Percentiles rank a stretch among this genome's conserved stretches.
Evolutionary conservation across 2,888 invertebrate genomes (phyloP).

Genomic region (Morpho deidamia): DNA sequence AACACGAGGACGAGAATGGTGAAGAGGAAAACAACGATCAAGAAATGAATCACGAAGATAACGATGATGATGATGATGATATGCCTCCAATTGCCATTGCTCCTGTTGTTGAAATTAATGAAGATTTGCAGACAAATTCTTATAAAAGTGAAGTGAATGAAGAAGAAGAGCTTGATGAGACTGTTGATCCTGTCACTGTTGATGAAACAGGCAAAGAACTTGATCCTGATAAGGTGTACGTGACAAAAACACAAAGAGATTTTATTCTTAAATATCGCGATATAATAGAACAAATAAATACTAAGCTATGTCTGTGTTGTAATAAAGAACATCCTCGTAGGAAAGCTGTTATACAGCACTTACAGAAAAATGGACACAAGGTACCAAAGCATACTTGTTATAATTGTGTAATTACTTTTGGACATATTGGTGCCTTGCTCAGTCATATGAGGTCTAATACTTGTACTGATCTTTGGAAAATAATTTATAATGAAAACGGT

Average conservation of each 20-base stretch:
- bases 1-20: slow-evolving; percentile 37
- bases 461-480: slow-evolving; percentile 71
- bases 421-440: slow-evolving; percentile 69
- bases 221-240: slow-evolving; percentile 58
- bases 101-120: slow-evolving; percentile 68
- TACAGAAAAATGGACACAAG: slow-evolving; percentile 74
- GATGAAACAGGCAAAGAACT: slow-evolving; percentile 44
- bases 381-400: slow-evolving; percentile 81
- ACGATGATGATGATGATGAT: slow-evolving; percentile 63
- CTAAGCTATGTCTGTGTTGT: slow-evolving; percentile 69
- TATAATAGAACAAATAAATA: slow-evolving; percentile 69
- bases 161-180: slow-evolving; percentile 48
- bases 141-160: slow-evolving; percentile 56
- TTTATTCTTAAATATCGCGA: slow-evolving; percentile 66
- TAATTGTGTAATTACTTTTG: slow-evolving; percentile 79
- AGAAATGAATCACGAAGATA: slow-evolving; percentile 39
- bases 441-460: slow-evolving; percentile 73
- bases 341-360: slow-evolving; percentile 73
- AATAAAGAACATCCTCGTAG: slow-evolving; percentile 67
- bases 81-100: slow-evolving; percentile 48
- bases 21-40: slow-evolving; percentile 43
- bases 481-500: slow-evolving; percentile 69
- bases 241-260: slow-evolving; percentile 66
- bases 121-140: slow-evolving; percentile 57
- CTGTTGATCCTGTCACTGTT: slow-evolving; percentile 37